These are phyloP conservation scores for Pristionchus entomophagus DNA, from an alignment of 2,888 invertebrate species.

Conservation along the genomic window DNA sequence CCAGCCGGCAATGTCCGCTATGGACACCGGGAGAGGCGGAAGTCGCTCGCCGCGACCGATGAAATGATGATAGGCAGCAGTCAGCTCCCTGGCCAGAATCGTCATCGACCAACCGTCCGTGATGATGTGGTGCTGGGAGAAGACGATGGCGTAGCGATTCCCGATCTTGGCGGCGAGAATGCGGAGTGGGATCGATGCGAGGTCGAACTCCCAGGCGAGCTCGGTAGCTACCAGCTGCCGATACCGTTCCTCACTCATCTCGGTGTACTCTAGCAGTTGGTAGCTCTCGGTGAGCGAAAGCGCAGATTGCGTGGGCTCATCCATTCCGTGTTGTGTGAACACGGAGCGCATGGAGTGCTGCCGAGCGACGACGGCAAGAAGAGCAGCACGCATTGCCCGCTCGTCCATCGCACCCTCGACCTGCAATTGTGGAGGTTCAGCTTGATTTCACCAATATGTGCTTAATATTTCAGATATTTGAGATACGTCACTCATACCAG, in stretches of 20 bases:
- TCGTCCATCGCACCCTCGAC: slow-evolving; percentile 47
- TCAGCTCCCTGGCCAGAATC: slow-evolving; percentile 60
- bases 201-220: slow-evolving; percentile 50
- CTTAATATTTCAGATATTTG: too few relatives aligned
- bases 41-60: background rate
- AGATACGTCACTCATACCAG: too few relatives aligned
- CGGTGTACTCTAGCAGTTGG: slow-evolving; percentile 33
- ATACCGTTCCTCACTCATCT: background rate
- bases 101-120: slow-evolving; percentile 75
- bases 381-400: slow-evolving; percentile 48
- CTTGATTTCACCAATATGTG: too few relatives aligned
- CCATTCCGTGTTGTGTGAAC: slow-evolving; percentile 46
- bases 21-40: background rate
- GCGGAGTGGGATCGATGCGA: slow-evolving; percentile 48
- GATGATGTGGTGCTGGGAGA: slow-evolving; percentile 71
- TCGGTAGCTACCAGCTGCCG: slow-evolving; percentile 48
- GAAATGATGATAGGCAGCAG: background rate
- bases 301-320: slow-evolving; percentile 39
- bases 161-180: slow-evolving; percentile 6
- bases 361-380: slow-evolving; percentile 56
- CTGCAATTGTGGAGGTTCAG: too few relatives aligned
- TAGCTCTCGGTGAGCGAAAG: slow-evolving; percentile 63
- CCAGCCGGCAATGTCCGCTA: slow-evolving; percentile 32
- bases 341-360: slow-evolving; percentile 62
- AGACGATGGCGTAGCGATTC: slow-evolving; percentile 49